A percentile compares a stretch with the other conserved stretches of the same genome.
phyloP scores from a whole-genome alignment of 2,797 vertebrate species.

The Atherinosoma microstoma region DNA sequence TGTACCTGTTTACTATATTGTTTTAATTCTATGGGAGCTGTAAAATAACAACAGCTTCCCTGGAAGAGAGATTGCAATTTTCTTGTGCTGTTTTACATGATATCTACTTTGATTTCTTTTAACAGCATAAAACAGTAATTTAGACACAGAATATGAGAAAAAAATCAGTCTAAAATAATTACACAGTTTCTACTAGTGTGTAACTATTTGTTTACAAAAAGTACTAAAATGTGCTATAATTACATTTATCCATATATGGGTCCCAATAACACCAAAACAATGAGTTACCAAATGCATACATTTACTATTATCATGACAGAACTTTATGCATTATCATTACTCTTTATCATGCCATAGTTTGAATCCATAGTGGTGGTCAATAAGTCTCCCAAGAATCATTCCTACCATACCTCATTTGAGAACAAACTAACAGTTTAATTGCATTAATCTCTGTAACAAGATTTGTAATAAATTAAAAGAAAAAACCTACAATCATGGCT shows the following conservation, averaged over 20 bases:
- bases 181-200: no score
- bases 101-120: background rate
- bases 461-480: background rate
- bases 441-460: background rate
- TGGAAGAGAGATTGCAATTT: background rate
- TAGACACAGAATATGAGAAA: no score
- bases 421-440: no score
- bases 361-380: no score
- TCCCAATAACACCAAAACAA: no score
- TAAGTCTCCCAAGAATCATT: no score
- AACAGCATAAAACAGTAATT: background rate
- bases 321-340: background rate
- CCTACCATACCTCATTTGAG: no score
- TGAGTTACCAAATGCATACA: no score
- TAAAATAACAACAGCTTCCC: background rate
- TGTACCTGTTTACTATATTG: background rate
- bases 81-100: background rate
- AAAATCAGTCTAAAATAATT: no score
- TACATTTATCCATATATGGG: no score
- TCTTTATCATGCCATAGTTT: background rate
- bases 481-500: background rate
- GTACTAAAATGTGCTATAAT: no score
- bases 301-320: slow-evolving; percentile 9
- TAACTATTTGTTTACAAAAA: no score
- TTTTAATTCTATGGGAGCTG: background rate